These are phyloP conservation scores for Tympanuchus pallidicinctus DNA, from an alignment of 2,113 vertebrate species.

Conservation along the genomic window DNA sequence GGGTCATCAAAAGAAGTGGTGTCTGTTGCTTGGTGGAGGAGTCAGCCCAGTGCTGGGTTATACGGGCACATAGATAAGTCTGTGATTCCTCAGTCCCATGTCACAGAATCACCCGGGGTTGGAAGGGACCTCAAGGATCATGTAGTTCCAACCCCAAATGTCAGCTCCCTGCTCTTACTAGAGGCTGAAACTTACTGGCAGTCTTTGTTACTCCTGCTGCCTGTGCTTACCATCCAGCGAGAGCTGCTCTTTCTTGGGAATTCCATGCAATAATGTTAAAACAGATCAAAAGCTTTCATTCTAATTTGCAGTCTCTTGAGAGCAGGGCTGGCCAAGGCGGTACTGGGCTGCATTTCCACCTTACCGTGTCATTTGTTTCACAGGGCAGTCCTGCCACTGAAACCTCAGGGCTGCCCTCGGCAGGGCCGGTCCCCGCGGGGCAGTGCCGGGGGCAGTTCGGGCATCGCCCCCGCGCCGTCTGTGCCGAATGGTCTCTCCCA, in stretches of 20 bases:
- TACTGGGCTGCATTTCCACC: not conserved
- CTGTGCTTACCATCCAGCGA: not conserved
- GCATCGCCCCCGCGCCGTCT: not conserved
- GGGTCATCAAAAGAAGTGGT: not conserved
- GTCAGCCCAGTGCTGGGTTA: fast-evolving
- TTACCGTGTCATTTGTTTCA: not conserved
- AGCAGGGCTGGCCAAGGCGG: not conserved
- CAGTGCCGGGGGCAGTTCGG: not conserved
- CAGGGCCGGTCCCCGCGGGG: not conserved
- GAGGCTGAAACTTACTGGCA: not conserved
- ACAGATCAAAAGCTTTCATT: not conserved
- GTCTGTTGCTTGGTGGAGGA: not conserved
- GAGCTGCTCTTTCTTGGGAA: not conserved
- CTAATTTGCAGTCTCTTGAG: not conserved
- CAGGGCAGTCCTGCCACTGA: not conserved
- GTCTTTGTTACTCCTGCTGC: not conserved
- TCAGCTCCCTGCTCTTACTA: not conserved
- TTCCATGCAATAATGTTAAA: not conserved
- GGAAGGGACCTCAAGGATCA: too few relatives aligned
- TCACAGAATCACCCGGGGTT: too few relatives aligned
- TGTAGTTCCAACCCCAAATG: too few relatives aligned
- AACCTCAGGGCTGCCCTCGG: too few relatives aligned
- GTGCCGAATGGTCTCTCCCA: conserved; percentile 25
- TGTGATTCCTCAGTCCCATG: not conserved
- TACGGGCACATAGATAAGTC: not conserved